Evolutionary conservation across 2,113 vertebrate species (phyloP), one percentile per base, ranked within the genome.

Genomic region (Trogon melanurus): DNA sequence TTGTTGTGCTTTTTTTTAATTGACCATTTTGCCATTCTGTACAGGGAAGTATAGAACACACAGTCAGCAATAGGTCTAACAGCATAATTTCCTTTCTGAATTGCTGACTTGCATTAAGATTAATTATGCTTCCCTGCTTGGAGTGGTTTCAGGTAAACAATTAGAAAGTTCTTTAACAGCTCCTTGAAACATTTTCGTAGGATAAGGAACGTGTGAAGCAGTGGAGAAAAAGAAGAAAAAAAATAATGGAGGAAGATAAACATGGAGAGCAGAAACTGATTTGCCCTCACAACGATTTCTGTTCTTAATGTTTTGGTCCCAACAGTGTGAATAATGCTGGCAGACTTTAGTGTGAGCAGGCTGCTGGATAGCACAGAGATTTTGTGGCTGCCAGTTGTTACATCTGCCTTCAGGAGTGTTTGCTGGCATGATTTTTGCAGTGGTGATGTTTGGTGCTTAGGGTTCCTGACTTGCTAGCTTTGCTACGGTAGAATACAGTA

Each of bases 111-210:
- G 45, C 9, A 1, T 79, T 57, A 83, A 76, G 86, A 91, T 92
- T 92, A 92, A 95, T 95, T 96, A 66, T 64, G 56, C 83, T 91
- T 89, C 47, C 72, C 51, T 85, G 51, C 69, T 78, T 93, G 83
- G 44, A 95, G 48, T 81, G 22, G 76, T 95, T 96, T 94, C 83
- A 92, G 69, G 69, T 93, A 92, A 97, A 95, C 88, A 83, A 60
- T 74, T 71, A 58, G 45, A 53, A 94, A 94, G 56, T 93, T 93
- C 61, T 84, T 83, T 84, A 32, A 91, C 65, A 74, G 61, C 73
- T 93, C 44, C 65, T 91, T 93, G 69, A 91, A 94, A 51, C 16
- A 23, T 54, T 84, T 81, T 91, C 10, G 5, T 88, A 88, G 16
- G 36, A 61, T 51, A 60, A 71, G 73, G 34, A 79, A 27, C 27